These are phyloP conservation scores for Drosophila pallidifrons DNA, from an alignment of 1,140 invertebrate species.

Conservation along the genomic window DNA sequence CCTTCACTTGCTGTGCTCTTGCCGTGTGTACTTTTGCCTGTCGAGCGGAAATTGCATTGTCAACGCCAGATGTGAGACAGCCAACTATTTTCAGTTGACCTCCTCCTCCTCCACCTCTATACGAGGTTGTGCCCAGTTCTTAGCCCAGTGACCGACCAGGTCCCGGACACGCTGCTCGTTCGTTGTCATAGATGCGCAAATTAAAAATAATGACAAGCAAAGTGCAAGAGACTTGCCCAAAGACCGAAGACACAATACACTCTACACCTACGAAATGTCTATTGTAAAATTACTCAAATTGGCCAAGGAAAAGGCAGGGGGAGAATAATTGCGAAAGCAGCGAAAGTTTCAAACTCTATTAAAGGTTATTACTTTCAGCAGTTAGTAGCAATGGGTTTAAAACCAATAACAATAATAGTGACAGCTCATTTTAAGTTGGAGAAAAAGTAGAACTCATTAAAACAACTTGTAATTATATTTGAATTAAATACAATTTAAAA, in stretches of 20 bases:
- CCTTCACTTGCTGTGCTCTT: slow-evolving; percentile 13
- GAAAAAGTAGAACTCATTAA: too few relatives aligned
- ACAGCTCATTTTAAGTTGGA: too few relatives aligned
- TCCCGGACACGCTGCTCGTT: slow-evolving; percentile 8
- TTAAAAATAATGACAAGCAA: slow-evolving; percentile 74
- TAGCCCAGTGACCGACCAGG: slow-evolving; percentile 11
- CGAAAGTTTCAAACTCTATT: background rate
- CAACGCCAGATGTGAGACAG: slow-evolving; percentile 67
- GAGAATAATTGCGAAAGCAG: background rate
- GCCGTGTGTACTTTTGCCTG: slow-evolving; percentile 56
- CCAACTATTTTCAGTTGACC: slow-evolving; percentile 27
- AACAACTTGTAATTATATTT: too few relatives aligned
- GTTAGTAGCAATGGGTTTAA: background rate
- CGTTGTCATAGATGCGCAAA: slow-evolving; percentile 74
- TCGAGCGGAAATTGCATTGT: slow-evolving; percentile 78
- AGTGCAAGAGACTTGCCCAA: background rate
- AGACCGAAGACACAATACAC: background rate
- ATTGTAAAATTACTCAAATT: slow-evolving; percentile 3
- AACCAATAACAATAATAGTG: background rate
- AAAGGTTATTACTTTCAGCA: background rate
- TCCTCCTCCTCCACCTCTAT: background rate
- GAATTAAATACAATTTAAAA: too few relatives aligned
- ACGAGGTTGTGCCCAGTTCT: background rate
- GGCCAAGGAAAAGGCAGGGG: background rate
- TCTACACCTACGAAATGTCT: background rate